Conservation (phyloP, 1,140 invertebrate species). For the Atopsyche davidsoni region DNA sequence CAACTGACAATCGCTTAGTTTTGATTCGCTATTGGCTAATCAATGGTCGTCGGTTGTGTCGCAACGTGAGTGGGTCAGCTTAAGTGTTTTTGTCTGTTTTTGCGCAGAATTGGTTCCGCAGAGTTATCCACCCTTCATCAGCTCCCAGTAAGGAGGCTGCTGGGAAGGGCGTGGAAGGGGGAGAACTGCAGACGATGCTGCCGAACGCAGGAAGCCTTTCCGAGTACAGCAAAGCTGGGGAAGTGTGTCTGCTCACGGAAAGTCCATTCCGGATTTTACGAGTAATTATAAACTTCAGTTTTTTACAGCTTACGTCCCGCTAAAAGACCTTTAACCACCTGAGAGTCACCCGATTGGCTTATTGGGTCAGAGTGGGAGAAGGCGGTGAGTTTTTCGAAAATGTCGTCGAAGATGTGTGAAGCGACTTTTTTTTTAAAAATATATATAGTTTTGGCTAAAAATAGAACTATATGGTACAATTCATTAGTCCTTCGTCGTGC, state of each 20-base stretch:
- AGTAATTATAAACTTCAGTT: conserved; percentile 24
- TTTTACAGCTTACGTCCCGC: neutral
- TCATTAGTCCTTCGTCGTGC: no score
- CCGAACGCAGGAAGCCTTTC: conserved; percentile 25
- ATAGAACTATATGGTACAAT: neutral
- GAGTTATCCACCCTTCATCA: neutral
- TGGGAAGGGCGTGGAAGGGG: conserved; percentile 30
- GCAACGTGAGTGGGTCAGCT: no score
- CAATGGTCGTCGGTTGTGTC: no score
- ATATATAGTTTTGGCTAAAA: neutral
- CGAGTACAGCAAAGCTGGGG: conserved; percentile 32
- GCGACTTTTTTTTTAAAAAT: neutral
- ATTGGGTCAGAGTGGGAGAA: neutral
- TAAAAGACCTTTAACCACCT: neutral
- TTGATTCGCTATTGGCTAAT: no score
- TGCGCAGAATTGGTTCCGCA: neutral
- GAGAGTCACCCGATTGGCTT: neutral
- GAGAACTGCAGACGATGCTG: conserved; percentile 48
- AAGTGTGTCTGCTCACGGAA: conserved; percentile 56
- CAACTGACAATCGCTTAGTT: no score
- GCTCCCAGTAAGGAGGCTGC: neutral
- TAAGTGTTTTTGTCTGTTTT: neutral
- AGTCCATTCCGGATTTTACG: conserved; percentile 61
- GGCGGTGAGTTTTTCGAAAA: neutral
- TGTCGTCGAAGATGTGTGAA: neutral